Evolutionary conservation across 2,888 invertebrate species (phyloP).

Genomic region (Bombylius discolor): DNA sequence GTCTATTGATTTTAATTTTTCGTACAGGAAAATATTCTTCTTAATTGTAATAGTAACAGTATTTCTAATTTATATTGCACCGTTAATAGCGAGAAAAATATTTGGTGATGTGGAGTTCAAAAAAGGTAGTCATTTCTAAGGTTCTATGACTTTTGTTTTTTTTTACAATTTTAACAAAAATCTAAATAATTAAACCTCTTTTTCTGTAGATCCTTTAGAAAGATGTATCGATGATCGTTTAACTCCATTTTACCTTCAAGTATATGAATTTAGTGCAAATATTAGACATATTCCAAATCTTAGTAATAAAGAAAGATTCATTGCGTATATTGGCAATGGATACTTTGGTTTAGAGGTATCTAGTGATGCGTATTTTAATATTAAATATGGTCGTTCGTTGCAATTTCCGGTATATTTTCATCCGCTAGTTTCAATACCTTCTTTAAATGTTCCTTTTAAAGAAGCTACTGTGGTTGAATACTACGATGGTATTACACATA

Average conservation of each 20-base stretch:
- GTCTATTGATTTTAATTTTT: slow-evolving; percentile 28
- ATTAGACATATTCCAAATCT: slow-evolving; percentile 45
- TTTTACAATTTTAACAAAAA: background rate
- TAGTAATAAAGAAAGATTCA: slow-evolving; percentile 45
- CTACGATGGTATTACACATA: slow-evolving; percentile 48
- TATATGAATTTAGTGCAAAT: slow-evolving; percentile 54
- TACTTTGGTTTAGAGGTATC: slow-evolving; percentile 51
- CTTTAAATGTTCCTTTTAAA: slow-evolving; percentile 43
- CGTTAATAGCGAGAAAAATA: slow-evolving; percentile 49
- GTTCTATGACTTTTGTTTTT: background rate
- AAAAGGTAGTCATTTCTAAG: slow-evolving; percentile 22
- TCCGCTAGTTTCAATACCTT: slow-evolving; percentile 45
- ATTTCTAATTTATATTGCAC: slow-evolving; percentile 51
- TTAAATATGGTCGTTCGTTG: slow-evolving; percentile 53
- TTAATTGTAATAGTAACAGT: slow-evolving; percentile 42
- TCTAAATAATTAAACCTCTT: background rate
- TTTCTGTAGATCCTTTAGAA: slow-evolving; percentile 37
- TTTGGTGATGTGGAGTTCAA: slow-evolving; percentile 40
- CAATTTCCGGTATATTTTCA: slow-evolving; percentile 53
- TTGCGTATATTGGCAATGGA: slow-evolving; percentile 67
- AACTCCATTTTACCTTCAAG: slow-evolving; percentile 45
- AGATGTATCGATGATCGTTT: slow-evolving; percentile 54
- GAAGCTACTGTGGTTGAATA: slow-evolving; percentile 60
- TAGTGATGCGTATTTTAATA: slow-evolving; percentile 49
- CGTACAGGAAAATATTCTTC: slow-evolving; percentile 32